A percentile compares a stretch with the other conserved stretches of the same genome.
These are phyloP conservation scores for Spheniscus humboldti DNA, from an alignment of 2,797 vertebrate genomes.

Conservation along the genomic window DNA sequence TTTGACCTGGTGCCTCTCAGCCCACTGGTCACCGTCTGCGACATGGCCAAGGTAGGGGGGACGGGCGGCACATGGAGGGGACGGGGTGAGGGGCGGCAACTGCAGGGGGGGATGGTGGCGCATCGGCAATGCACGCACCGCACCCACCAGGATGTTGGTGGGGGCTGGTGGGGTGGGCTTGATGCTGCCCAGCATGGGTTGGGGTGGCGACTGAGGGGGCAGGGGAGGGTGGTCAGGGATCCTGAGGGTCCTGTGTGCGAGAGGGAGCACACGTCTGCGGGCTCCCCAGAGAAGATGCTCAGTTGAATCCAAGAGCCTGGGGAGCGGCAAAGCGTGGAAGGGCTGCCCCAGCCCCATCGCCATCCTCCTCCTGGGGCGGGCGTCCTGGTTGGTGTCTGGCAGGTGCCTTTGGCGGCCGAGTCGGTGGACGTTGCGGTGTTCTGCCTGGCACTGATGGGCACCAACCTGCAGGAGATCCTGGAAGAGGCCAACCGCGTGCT, in stretches of 20 bases:
- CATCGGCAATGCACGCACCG: accelerated
- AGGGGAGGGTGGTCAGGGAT: too few species aligned
- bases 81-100: too few species aligned
- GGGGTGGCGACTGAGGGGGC: too few species aligned
- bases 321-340: accelerated
- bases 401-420: slow-evolving; percentile 84
- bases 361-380: too few species aligned
- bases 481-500: slow-evolving; percentile 90
- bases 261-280: accelerated
- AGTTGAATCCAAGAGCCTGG: accelerated
- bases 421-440: slow-evolving; percentile 90
- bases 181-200: neutral
- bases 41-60: slow-evolving; percentile 87
- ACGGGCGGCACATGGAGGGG: neutral
- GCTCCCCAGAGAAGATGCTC: neutral
- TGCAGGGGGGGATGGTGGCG: neutral
- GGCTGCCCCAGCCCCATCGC: neutral
- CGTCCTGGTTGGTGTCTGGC: neutral
- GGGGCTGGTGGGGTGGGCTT: neutral
- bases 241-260: accelerated
- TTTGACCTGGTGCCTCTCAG: slow-evolving; percentile 88
- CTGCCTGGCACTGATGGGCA: slow-evolving; percentile 96
- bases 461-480: slow-evolving; percentile 89
- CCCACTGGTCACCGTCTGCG: slow-evolving; percentile 86
- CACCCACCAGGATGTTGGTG: too few species aligned